A percentile compares a stretch with the other conserved stretches of the same genome.
Evolutionary conservation across 2,888 invertebrate species (phyloP).

Genomic region (Agrilus cyanescens): DNA sequence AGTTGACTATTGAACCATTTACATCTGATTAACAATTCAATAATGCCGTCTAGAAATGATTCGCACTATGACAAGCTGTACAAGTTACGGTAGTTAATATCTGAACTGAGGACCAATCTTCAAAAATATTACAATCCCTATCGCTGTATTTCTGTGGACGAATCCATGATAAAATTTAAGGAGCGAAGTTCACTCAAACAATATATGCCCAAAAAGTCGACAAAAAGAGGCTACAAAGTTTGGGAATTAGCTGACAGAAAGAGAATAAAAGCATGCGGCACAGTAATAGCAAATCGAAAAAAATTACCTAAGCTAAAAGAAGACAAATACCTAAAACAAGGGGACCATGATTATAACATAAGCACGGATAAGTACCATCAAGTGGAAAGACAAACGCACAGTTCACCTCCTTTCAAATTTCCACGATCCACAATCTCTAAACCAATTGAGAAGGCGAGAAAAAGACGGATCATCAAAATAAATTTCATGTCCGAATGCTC

Average conservation of each 20-base stretch:
- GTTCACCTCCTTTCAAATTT: slow-evolving; percentile 3
- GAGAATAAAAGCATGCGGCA: slow-evolving; percentile 1
- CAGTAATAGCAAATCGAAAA: slow-evolving; percentile 4
- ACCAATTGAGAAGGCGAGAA: background rate
- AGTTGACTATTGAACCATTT: background rate
- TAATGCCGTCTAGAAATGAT: slow-evolving; percentile 1
- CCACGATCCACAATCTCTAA: background rate
- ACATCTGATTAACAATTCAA: background rate
- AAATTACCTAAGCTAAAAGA: slow-evolving; percentile 6
- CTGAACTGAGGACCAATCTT: slow-evolving; percentile 2
- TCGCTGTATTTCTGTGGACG: slow-evolving; percentile 3
- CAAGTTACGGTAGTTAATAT: slow-evolving; percentile 1
- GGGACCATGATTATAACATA: too few relatives aligned
- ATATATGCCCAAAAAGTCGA: slow-evolving; percentile 4
- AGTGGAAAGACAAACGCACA: slow-evolving; percentile 5
- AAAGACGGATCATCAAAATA: background rate
- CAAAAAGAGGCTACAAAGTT: background rate
- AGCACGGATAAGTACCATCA: slow-evolving; percentile 4
- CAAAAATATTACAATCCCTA: slow-evolving; percentile 4
- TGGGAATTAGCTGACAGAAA: too few relatives aligned
- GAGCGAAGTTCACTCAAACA: slow-evolving; percentile 4
- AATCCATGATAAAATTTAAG: slow-evolving; percentile 5
- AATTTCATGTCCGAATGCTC: too few relatives aligned
- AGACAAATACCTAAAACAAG: slow-evolving; percentile 5
- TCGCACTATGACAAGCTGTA: background rate